phyloP scores from a whole-genome alignment of 2,113 vertebrate species.

The Tautogolabrus adspersus region DNA sequence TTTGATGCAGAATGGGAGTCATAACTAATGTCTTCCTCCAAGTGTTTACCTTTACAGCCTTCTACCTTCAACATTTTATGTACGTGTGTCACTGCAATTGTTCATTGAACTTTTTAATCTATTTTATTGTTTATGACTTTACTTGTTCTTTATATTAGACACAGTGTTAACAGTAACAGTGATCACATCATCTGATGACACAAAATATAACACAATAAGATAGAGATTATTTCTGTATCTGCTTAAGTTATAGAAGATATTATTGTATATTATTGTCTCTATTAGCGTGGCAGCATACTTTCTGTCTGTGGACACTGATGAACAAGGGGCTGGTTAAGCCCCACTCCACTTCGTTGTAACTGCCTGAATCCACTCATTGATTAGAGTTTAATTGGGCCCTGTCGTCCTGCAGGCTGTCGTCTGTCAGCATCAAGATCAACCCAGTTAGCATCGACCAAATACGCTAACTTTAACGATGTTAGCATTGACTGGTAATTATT shows the following conservation, averaged over 20 bases:
- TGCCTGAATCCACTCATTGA: conserved; percentile 30
- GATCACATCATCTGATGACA: conserved; percentile 18
- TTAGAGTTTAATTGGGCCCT: conserved; percentile 64
- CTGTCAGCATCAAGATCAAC: conserved; percentile 48
- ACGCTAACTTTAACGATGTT: conserved; percentile 18
- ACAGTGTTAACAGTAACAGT: background rate
- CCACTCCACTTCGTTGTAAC: conserved; percentile 15
- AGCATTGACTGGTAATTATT: conserved; percentile 51
- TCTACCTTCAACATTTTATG: too few species aligned
- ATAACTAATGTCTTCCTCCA: too few species aligned
- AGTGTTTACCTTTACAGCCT: too few species aligned
- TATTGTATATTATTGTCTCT: background rate
- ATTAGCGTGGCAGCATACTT: background rate
- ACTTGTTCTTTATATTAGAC: too few species aligned
- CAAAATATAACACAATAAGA: too few species aligned
- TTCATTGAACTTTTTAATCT: too few species aligned
- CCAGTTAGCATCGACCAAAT: conserved; percentile 54
- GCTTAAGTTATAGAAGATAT: too few species aligned
- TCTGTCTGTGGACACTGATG: background rate
- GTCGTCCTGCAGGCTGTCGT: conserved; percentile 48
- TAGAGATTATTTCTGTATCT: too few species aligned
- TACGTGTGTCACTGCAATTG: too few species aligned
- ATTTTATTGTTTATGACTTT: too few species aligned
- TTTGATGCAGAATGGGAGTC: too few species aligned
- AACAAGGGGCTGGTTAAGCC: conserved; percentile 2